Base-by-base conservation (phyloP, 2,888 invertebrate species). In the Heliconius aoede region DNA sequence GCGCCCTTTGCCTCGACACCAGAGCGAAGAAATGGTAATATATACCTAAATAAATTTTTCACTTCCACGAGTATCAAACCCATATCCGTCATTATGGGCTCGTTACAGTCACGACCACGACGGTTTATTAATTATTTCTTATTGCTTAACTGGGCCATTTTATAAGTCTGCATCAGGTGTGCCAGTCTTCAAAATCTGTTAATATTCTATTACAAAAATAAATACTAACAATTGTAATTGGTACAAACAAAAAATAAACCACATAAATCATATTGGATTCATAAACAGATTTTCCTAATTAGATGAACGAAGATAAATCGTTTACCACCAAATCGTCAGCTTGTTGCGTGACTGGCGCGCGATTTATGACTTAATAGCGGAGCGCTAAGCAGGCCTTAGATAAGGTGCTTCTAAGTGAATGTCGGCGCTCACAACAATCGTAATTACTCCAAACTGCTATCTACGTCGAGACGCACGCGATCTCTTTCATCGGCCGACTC, bases 361-460 rank as follows among this genome's bases (percentile, higher is more conserved):
- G 91, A 94, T 94, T 94, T 94, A 94, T 94, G 93, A 92, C 93
- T 94, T 94, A 93, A 94, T 94, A 94, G 92, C 88, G 84, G 86
- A 89, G 90, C 89, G 91, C 91, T 93, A 93, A 94, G 92, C 92
- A 93, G 91, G 90, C 84, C 92, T 93, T 90, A 93, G 94, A 94
- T 94, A 94, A 94, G 94, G 91, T 88, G 90, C 89, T 89, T 91
- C 91, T 94, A 94, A 94, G 93, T 94, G 94, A 94, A 93, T 94
- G 94, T 94, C 93, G 94, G 93, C 90, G 87, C 90, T 93, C 93
- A 93, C 93, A 93, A 94, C 94, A 93, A 93, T 92, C 91, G 93
- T 94, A 94, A 94, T 94, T 93, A 93, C 91, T 94, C 92, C 87
- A 91, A 94, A 93, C 93, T 92, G 87, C 90, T 94, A 93, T 93